These are phyloP conservation scores for Misgurnus anguillicaudatus DNA, from an alignment of 2,113 vertebrate species.

Conservation along the genomic window DNA sequence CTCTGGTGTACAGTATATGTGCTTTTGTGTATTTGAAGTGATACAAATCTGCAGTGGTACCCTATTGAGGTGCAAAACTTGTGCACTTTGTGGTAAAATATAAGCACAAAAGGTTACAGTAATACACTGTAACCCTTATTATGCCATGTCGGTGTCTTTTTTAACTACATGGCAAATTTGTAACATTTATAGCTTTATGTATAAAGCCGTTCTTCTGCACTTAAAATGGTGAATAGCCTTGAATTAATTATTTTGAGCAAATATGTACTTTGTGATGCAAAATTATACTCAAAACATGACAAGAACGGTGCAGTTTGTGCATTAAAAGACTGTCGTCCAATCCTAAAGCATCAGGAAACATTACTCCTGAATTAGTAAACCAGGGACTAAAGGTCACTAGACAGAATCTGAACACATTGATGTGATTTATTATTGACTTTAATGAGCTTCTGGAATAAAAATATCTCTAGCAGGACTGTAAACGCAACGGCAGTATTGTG, in stretches of 20 bases:
- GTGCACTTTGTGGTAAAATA: background rate
- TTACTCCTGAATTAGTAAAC: conserved; percentile 8
- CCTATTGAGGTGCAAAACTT: background rate
- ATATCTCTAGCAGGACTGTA: background rate
- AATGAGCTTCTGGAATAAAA: background rate
- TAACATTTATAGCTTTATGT: background rate
- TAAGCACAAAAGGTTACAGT: background rate
- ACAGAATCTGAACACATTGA: background rate
- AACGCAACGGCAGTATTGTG: conserved; percentile 11
- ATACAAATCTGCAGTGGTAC: background rate
- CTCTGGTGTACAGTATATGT: background rate
- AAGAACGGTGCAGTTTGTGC: background rate
- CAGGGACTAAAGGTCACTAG: conserved; percentile 21
- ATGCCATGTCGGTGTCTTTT: background rate
- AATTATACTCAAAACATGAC: too few species aligned
- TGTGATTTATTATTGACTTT: conserved; percentile 24
- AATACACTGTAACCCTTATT: background rate
- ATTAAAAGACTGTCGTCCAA: background rate
- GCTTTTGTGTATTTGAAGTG: background rate
- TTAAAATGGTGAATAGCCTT: background rate
- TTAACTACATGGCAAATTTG: background rate
- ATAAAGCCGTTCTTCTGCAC: background rate
- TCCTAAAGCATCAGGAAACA: conserved; percentile 12
- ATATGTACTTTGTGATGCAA: background rate
- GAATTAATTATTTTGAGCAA: background rate